Evolutionary conservation across 2,888 invertebrate genomes (phyloP).

Genomic region (Parnassius mnemosyne): DNA sequence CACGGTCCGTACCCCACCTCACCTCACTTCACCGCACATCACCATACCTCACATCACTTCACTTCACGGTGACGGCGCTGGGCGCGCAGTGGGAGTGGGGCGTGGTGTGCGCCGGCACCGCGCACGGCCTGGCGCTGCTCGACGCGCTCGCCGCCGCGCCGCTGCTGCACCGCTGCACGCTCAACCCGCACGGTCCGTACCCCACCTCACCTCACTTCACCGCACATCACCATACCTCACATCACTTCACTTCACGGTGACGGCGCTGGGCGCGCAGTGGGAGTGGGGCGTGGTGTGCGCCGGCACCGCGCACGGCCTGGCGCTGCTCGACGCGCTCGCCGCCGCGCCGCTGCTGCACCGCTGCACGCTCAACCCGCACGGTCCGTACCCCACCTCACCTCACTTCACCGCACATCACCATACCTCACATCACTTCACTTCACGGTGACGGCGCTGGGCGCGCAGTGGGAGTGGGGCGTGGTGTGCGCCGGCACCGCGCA

Average conservation of each 20-base stretch:
- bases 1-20: slow-evolving; percentile 81
- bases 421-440: too few species aligned
- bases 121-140: slow-evolving; percentile 95
- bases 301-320: slow-evolving; percentile 97
- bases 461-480: slow-evolving; percentile 95
- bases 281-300: slow-evolving; percentile 95
- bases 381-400: slow-evolving; percentile 57
- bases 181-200: slow-evolving; percentile 92
- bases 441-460: slow-evolving; percentile 93
- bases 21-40: not conserved
- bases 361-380: slow-evolving; percentile 97
- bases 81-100: slow-evolving; percentile 96
- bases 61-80: slow-evolving; percentile 94
- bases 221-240: too few species aligned
- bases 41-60: too few species aligned
- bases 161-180: slow-evolving; percentile 94
- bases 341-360: slow-evolving; percentile 90
- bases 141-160: slow-evolving; percentile 89
- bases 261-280: slow-evolving; percentile 92
- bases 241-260: too few species aligned
- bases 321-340: slow-evolving; percentile 90
- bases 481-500: slow-evolving; percentile 97
- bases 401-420: too few species aligned
- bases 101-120: slow-evolving; percentile 94
- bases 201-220: not conserved